Evolutionary conservation across 1,140 invertebrate species (phyloP), one percentile per base, ranked within the genome.

Genomic region (Pteromalus puparum): DNA sequence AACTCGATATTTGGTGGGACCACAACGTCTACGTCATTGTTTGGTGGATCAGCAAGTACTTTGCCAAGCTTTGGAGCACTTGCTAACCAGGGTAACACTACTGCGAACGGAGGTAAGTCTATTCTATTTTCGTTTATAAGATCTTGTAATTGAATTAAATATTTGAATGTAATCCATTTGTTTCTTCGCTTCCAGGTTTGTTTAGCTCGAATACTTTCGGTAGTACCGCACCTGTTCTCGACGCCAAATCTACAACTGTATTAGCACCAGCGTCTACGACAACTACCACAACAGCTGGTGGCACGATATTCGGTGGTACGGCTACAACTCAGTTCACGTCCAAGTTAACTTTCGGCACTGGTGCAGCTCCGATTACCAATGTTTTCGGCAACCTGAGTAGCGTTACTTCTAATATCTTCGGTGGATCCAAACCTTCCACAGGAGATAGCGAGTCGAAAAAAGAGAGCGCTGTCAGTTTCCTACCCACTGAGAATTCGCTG

Each of bases 401-500:
- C 4, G 21, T 2, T 21, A n/a, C 65, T 26, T 2, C 67, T 12
- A 86, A 30, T 26, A 75, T 87, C 15, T 87, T 89, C 73, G 76
- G 81, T 13, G 82, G 85, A 21, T 61, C 53, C 18, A 82, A 75
- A n/a, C n/a, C 73, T 12, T 15, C 24, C 15, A 7, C 1, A 28
- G 28, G 26, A 42, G 72, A 38, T 34, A 65, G 84, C 42, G 46
- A 83, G 38, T 0, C 74, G 72, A 90, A 81, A 38, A 77, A 68
- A 48, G 67, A 30, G 15, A 3, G 26, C 12, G 67, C 6, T 1
- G 28, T 85, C 24, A 81, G 9, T 75, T 91, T 91, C n/a, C 79
- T 90, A 0, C 76, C 86, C 0, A 18, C 83, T 0, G 86, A 88
- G 6, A 86, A 88, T 76, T 18, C 86, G 0, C 24, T 88, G 7